phyloP scores from a whole-genome alignment of 2,797 vertebrate genomes.

The Sphaeramia orbicularis region DNA sequence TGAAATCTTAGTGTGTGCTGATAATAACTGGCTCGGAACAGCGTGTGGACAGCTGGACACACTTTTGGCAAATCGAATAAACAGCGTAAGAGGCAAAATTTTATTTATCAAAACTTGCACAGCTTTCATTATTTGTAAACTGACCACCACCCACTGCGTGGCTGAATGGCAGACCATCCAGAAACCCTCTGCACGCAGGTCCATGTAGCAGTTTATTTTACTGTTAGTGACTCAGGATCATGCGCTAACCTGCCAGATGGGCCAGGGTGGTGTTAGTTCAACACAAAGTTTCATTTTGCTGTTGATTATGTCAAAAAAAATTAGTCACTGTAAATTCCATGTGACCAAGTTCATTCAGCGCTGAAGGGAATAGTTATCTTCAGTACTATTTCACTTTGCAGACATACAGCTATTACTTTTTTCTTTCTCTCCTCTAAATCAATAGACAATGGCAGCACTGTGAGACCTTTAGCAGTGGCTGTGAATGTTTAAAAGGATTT shows the following conservation, averaged over 20 bases:
- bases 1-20: too few species aligned
- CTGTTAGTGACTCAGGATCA: slow-evolving; percentile 1
- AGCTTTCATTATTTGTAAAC: neutral
- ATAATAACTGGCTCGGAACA: too few species aligned
- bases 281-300: neutral
- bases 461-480: slow-evolving; percentile 57
- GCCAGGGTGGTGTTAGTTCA: neutral
- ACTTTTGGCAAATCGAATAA: neutral
- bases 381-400: neutral
- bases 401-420: slow-evolving; percentile 13
- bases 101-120: neutral
- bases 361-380: neutral
- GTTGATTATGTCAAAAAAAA: slow-evolving; percentile 1
- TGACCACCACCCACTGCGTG: neutral
- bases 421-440: slow-evolving; percentile 23
- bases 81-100: neutral
- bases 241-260: slow-evolving; percentile 9
- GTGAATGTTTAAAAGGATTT: slow-evolving; percentile 75
- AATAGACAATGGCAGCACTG: slow-evolving; percentile 44
- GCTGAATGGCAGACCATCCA: neutral
- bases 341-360: neutral
- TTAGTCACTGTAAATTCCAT: slow-evolving; percentile 2
- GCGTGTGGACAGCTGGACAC: too few species aligned
- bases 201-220: neutral
- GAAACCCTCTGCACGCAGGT: neutral